Evolutionary conservation across 2,888 invertebrate species (phyloP), one percentile per base, ranked within the genome.

Genomic region (Melanophora roralis): DNA sequence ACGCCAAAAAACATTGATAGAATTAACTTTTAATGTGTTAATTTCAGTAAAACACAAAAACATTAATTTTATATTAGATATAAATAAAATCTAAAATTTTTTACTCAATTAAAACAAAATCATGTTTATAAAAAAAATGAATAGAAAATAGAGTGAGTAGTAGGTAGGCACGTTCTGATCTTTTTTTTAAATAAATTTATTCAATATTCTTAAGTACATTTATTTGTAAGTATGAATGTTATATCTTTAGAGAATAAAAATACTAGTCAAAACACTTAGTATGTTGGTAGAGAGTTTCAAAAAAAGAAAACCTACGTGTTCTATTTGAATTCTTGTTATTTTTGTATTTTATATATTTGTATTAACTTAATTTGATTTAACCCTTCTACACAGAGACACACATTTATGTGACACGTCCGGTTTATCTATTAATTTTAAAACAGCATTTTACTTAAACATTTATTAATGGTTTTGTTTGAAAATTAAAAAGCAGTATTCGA

Each of bases 261-360:
- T n/a, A 68, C 27, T 60, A 60, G 53, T 60, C 27, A 32, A 53
- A 60, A 27, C 34, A 75, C 12, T 67, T 47, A 51, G 36, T 53
- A 59, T 67, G 40, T 59, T 59, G 74, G 6, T 27, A 6, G 59
- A 43, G 57, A 65, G 43, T 51, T 43, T 9, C n/a, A n/a, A n/a
- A n/a, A n/a, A n/a, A 51, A 34, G 5, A 2, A 67, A 78, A 65
- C 78, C 78, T 69, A 78, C 78, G 72, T 78, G 74, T 51, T 67
- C 40, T 59, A 67, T 67, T 59, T 59, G 11, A 53, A 51, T 59
- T 43, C 21, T 59, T 59, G 32, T 16, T 9, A 43, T 60, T 51
- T 14, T 55, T 21, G 14, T 51, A 40, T 49, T 67, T 60, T 59
- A 38, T 38, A 45, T 59, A 36, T 23, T 49, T 59, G 59, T 32